Conservation (phyloP, 2,888 invertebrate genomes). For the Pocota personata region DNA sequence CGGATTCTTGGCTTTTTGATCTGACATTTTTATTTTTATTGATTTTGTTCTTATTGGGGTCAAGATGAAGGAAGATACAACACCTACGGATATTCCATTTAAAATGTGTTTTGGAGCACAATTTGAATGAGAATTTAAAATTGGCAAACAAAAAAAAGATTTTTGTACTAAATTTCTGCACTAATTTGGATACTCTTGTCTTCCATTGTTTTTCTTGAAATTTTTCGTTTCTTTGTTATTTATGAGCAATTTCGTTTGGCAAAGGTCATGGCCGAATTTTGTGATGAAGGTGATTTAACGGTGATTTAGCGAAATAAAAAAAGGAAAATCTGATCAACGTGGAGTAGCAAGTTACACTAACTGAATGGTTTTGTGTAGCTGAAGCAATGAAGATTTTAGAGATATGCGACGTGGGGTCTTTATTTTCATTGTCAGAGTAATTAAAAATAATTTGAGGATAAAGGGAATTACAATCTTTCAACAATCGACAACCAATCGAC, state of each 20-base stretch:
- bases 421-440: not conserved
- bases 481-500: not conserved
- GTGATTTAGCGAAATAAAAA: not conserved
- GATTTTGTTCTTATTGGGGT: not conserved
- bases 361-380: slow-evolving; percentile 1
- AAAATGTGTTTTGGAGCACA: not conserved
- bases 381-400: not conserved
- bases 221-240: not conserved
- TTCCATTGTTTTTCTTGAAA: not conserved
- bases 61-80: not conserved
- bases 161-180: not conserved
- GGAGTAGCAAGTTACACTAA: not conserved
- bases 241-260: not conserved
- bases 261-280: slow-evolving; percentile 30
- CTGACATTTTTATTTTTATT: slow-evolving; percentile 1
- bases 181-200: not conserved
- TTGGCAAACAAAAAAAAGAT: not conserved
- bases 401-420: not conserved
- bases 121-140: not conserved
- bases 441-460: slow-evolving; percentile 1
- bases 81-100: not conserved
- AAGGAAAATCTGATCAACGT: slow-evolving; percentile 1
- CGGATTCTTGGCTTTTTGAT: not conserved
- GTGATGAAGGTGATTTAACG: not conserved
- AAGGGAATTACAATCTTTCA: not conserved